Conservation (phyloP, 2,888 invertebrate genomes). For the Dilophus febrilis region DNA sequence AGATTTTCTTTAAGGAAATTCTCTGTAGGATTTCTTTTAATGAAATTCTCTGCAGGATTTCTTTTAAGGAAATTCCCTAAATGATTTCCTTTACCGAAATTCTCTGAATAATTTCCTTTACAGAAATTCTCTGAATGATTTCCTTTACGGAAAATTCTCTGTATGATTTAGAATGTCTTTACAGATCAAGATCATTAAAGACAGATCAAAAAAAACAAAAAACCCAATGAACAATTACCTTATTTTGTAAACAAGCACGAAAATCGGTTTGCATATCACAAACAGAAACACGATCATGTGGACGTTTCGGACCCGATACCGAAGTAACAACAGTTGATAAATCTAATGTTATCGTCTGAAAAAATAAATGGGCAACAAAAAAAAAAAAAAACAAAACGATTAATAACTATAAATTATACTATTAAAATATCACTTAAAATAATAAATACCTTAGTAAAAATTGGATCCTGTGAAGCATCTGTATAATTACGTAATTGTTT, state of each 20-base stretch:
- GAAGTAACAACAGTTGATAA: conserved; percentile 79
- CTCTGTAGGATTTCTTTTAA: too few species aligned
- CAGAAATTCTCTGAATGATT: too few species aligned
- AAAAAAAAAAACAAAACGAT: not conserved
- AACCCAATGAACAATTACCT: conserved; percentile 39
- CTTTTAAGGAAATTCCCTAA: too few species aligned
- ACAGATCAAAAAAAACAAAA: too few species aligned
- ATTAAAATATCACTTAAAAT: not conserved
- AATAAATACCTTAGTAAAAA: conserved; percentile 44
- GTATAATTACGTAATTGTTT: conserved; percentile 71
- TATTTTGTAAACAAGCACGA: conserved; percentile 61
- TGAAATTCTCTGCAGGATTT: too few species aligned
- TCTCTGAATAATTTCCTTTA: too few species aligned
- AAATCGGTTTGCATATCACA: conserved; percentile 84
- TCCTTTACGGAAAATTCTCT: too few species aligned
- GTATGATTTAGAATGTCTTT: too few species aligned
- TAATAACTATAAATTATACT: not conserved
- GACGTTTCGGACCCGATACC: conserved; percentile 91
- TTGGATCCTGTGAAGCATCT: conserved; percentile 58
- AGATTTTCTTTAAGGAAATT: too few species aligned
- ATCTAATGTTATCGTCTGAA: conserved; percentile 66
- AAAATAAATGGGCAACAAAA: conserved; percentile 1
- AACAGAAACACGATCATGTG: conserved; percentile 89
- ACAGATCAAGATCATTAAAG: too few species aligned
- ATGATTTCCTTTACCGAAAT: too few species aligned